Evolutionary conservation across 2,797 vertebrate genomes (phyloP), one percentile per base, ranked within the genome.

Genomic region (Moxostoma hubbsi): DNA sequence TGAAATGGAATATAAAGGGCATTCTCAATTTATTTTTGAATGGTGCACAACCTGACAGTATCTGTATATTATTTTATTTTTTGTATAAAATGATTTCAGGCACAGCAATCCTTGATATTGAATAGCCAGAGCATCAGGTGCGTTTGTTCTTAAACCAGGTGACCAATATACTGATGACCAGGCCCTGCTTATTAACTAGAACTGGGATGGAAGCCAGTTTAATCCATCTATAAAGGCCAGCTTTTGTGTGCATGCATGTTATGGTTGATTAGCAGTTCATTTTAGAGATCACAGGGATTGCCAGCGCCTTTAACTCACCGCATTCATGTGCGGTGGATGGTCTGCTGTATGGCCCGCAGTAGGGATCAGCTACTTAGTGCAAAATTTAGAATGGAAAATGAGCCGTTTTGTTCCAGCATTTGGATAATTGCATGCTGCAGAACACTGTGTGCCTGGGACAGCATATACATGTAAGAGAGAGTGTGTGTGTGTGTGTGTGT

Each of bases 371-470:
- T 79, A 5, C 11, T 62, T 81, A 70, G 36, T 0, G 7, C 62
- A 58, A 50, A 47, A 68, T 55, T 57, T 72, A 57, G 59, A 66
- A 61, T 59, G 49, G 10, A 80, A 70, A 77, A 74, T 50, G 7
- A 65, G 24, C 49, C 18, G 58, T 69, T 65, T 59, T 57, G 62
- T 62, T 63, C 62, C 36, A 71, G 46, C 80, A 84, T 80, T 57
- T 81, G 83, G 61, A 67, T 76, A 72, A 65, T 59, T 84, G 63
- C 75, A 81, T 79, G 66, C 10, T 65, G 50, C 51, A 75, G 57
- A 71, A 51, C 16, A 15, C 10, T 65, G 43, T 59, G 24, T 61
- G 11, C 57, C 36, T 36, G 36, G 36, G 36, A 36, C 36, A 36
- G 36, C 36, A 36, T 36, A 36, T 36, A 36, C 36, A 36, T 36